A percentile compares a stretch with the other conserved stretches of the same genome.
Conservation (phyloP, 2,797 vertebrate species). For the Sebastiscus tertius region DNA sequence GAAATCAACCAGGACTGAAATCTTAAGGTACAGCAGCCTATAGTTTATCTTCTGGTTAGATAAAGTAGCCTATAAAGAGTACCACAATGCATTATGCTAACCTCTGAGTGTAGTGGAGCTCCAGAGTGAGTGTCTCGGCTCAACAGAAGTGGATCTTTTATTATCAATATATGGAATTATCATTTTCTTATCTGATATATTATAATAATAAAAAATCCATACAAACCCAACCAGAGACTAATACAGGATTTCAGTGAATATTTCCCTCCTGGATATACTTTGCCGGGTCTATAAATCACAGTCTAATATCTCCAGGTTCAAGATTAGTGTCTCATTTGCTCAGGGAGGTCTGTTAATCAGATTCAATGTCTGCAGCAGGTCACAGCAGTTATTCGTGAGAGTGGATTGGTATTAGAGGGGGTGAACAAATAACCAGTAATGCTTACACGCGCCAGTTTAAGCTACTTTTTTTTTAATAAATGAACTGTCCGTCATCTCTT, state of each 20-base stretch:
- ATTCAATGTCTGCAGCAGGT: slow-evolving; percentile 3
- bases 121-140: neutral
- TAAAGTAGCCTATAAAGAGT: fast-evolving
- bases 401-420: neutral
- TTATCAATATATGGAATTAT: slow-evolving; percentile 24
- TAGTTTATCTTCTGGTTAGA: neutral
- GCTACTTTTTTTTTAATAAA: neutral
- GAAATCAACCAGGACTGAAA: neutral
- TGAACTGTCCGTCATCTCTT: neutral
- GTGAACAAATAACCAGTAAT: neutral
- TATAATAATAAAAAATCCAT: slow-evolving; percentile 10
- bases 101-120: slow-evolving; percentile 34
- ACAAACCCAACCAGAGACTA: neutral
- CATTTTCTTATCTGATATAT: slow-evolving; percentile 23
- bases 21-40: neutral
- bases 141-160: neutral
- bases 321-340: slow-evolving; percentile 34
- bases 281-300: slow-evolving; percentile 15
- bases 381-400: neutral
- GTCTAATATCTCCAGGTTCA: slow-evolving; percentile 25
- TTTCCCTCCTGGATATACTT: slow-evolving; percentile 11
- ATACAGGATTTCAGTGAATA: slow-evolving; percentile 23
- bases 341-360: slow-evolving; percentile 14
- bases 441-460: neutral
- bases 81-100: neutral